Evolutionary conservation across 2,797 vertebrate species (phyloP).

Genomic region (Xenentodon cancila): DNA sequence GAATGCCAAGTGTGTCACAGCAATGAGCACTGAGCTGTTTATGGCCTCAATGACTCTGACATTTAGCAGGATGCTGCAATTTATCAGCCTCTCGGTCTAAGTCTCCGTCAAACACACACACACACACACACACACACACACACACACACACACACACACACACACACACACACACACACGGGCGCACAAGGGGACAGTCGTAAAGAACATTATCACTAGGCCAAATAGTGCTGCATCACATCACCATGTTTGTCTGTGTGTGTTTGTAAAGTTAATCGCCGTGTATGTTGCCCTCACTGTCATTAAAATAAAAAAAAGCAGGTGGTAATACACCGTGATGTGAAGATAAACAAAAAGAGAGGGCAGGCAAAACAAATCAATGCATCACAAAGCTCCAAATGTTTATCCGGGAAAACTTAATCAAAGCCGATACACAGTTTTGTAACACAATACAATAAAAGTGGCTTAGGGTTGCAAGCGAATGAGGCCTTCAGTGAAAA

Average conservation of each 20-base stretch:
- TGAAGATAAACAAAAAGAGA: constrained; percentile 36
- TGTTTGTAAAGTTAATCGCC: constrained; percentile 38
- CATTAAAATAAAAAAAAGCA: constrained; percentile 33
- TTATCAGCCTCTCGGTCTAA: constrained; percentile 73
- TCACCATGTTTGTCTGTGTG: constrained; percentile 19
- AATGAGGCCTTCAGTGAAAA: constrained; percentile 27
- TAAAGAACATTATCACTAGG: constrained; percentile 67
- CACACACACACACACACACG: constrained; percentile 27
- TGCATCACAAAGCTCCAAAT: constrained; percentile 2
- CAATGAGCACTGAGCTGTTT: constrained; percentile 73
- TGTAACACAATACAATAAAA: constrained; percentile 39
- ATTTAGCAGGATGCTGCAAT: constrained; percentile 76
- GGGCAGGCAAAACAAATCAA: constrained; percentile 11
- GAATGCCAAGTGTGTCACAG: constrained; percentile 70
- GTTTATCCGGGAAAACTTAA: constrained; percentile 21
- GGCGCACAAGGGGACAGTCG: constrained; percentile 36
- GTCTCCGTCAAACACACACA: constrained; percentile 64
- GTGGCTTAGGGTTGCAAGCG: constrained; percentile 40
- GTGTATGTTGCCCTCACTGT: constrained; percentile 19
- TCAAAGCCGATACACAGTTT: constrained; percentile 39
- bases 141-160: constrained; percentile 14
- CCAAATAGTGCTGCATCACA: constrained; percentile 56
- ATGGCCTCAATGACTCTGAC: constrained; percentile 71
- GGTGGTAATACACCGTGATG: constrained; percentile 29
- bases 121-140: constrained; percentile 53